Evolutionary conservation across 2,888 invertebrate genomes (phyloP).

Genomic region (Trissonchulus sp.): DNA sequence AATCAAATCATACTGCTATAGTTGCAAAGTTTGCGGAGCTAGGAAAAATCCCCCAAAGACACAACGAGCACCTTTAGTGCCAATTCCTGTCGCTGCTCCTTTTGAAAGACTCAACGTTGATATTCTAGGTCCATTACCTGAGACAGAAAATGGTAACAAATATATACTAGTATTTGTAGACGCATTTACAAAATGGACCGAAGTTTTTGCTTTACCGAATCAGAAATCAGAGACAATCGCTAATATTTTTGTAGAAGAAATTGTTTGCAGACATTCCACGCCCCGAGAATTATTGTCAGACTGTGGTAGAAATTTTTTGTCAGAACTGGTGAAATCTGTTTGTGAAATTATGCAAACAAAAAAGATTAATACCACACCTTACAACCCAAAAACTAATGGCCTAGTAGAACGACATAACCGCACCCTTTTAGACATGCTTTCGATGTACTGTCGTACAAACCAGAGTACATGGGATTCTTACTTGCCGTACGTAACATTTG

Average conservation of each 20-base stretch:
- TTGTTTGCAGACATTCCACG: constrained; percentile 38
- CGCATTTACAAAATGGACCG: constrained; percentile 37
- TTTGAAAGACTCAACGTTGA: constrained; percentile 40
- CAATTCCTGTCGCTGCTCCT: constrained; percentile 32
- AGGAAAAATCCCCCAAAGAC: constrained; percentile 26
- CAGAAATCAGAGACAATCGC: constrained; percentile 46
- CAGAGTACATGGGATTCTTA: constrained; percentile 43
- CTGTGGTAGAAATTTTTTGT: constrained; percentile 40
- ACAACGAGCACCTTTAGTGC: constrained; percentile 29
- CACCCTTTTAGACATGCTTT: constrained; percentile 39
- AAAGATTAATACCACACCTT: constrained; percentile 35
- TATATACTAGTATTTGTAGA: constrained; percentile 39
- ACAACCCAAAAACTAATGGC: constrained; percentile 40
- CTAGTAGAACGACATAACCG: constrained; percentile 42
- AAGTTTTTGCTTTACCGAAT: constrained; percentile 46
- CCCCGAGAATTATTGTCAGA: constrained; percentile 42
- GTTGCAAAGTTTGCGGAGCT: constrained; percentile 35
- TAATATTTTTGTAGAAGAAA: constrained; percentile 36
- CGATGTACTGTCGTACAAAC: constrained; percentile 37
- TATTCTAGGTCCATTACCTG: constrained; percentile 39
- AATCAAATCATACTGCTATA: constrained; percentile 27
- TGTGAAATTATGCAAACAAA: constrained; percentile 34
- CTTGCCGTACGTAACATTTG: constrained; percentile 39
- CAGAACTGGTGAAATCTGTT: constrained; percentile 34
- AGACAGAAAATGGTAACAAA: constrained; percentile 32